Evolutionary conservation across 2,888 invertebrate species (phyloP).

Genomic region (Hirtodrosophila histrioides): DNA sequence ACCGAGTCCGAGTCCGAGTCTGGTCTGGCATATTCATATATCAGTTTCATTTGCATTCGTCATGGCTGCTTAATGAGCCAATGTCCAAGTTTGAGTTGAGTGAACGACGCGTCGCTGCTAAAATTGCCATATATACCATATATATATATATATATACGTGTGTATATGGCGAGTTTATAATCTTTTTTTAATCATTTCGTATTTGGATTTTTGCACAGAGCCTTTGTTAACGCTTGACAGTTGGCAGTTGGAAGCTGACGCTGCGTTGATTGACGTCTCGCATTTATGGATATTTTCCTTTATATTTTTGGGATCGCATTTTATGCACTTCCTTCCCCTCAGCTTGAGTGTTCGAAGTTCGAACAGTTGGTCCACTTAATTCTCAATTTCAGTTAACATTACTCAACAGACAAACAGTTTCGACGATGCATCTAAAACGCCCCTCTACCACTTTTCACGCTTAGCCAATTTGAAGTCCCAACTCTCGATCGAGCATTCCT

Average conservation of each 20-base stretch:
- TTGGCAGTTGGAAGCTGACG: slow-evolving; percentile 72
- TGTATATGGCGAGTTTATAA: slow-evolving; percentile 59
- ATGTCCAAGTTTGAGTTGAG: slow-evolving; percentile 63
- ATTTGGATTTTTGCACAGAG: slow-evolving; percentile 40
- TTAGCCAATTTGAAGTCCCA: slow-evolving; percentile 24
- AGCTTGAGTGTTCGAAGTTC: not conserved
- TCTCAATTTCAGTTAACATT: not conserved
- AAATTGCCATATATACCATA: slow-evolving; percentile 30
- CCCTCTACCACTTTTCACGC: slow-evolving; percentile 52
- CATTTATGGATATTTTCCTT: slow-evolving; percentile 34
- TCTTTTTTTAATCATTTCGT: slow-evolving; percentile 75
- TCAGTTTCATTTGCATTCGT: slow-evolving; percentile 82
- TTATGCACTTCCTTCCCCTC: not conserved
- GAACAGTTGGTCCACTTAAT: slow-evolving; percentile 25
- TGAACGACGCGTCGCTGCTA: slow-evolving; percentile 66
- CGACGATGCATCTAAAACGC: slow-evolving; percentile 22
- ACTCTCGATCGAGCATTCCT: slow-evolving; percentile 7
- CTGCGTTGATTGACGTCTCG: slow-evolving; percentile 72
- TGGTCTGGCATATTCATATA: slow-evolving; percentile 63
- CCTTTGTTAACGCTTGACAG: slow-evolving; percentile 73
- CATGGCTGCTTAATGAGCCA: slow-evolving; percentile 83
- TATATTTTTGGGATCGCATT: no score
- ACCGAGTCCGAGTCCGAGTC: slow-evolving; percentile 3
- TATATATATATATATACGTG: slow-evolving; percentile 20
- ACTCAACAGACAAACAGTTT: not conserved